Conservation (phyloP, 2,113 vertebrate species). For the Ciconia stormi region DNA sequence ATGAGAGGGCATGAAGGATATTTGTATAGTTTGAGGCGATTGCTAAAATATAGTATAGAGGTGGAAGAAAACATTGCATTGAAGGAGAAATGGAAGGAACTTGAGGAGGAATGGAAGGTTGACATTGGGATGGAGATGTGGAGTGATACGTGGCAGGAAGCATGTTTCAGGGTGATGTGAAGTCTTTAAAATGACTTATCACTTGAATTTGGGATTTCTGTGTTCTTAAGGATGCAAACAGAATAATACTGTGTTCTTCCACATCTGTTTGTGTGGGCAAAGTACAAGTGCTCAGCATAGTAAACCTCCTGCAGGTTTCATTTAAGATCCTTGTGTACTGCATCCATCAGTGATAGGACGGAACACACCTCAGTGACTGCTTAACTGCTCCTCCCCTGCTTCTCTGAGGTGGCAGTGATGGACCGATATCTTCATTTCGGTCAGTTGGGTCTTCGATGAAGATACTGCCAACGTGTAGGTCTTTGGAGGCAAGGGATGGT, state of each 20-base stretch:
- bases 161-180: not conserved
- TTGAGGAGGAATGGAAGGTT: not conserved
- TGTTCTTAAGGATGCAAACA: not conserved
- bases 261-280: accelerated
- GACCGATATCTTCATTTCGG: not conserved
- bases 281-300: not conserved
- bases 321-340: not conserved
- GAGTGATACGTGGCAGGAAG: not conserved
- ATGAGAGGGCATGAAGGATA: not conserved
- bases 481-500: not conserved
- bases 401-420: not conserved
- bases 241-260: not conserved
- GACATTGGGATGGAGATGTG: not conserved
- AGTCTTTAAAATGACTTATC: not conserved
- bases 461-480: not conserved
- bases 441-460: not conserved
- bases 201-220: not conserved
- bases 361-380: not conserved
- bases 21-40: not conserved
- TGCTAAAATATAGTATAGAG: not conserved
- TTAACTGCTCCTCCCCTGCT: not conserved
- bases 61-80: not conserved
- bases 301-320: not conserved
- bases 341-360: not conserved
- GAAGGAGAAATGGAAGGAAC: not conserved